These are phyloP conservation scores for Labeo calbasu DNA, from an alignment of 2,797 vertebrate species.

Conservation along the genomic window DNA sequence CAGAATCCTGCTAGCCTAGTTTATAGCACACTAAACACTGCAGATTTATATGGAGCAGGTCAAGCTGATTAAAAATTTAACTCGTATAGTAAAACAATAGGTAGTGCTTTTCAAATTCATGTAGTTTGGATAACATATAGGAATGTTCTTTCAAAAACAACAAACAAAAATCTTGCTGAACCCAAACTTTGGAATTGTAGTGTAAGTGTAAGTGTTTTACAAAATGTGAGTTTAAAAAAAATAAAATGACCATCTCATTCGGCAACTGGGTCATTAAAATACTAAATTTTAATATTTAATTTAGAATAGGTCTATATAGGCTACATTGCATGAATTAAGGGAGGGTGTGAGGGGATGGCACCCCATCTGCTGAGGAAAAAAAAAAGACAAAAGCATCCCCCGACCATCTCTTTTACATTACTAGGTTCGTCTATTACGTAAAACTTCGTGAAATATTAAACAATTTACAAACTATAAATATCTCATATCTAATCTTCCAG, in stretches of 20 bases:
- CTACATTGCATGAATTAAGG: not conserved
- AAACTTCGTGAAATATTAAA: not conserved
- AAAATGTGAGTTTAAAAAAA: not conserved
- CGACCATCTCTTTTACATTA: not conserved
- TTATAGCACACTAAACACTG: not conserved
- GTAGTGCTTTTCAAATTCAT: not conserved
- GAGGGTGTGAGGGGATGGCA: not conserved
- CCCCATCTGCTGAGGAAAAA: not conserved
- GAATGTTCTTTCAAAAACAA: not conserved
- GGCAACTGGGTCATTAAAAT: not conserved
- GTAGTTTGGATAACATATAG: not conserved
- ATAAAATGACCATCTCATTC: not conserved
- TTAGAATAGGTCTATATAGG: not conserved
- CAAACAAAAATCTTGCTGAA: not conserved
- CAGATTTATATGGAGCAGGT: not conserved
- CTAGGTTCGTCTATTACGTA: not conserved
- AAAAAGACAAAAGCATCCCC: not conserved
- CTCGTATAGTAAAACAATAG: not conserved
- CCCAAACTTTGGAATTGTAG: not conserved
- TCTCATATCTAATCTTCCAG: not conserved
- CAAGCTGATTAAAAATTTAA: not conserved
- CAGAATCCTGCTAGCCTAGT: not conserved
- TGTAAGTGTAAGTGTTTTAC: not conserved
- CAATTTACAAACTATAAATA: not conserved
- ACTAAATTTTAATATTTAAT: not conserved